These are phyloP conservation scores for Sterrhoptilus dennistouni DNA, from an alignment of 2,113 vertebrate species.

Conservation along the genomic window DNA sequence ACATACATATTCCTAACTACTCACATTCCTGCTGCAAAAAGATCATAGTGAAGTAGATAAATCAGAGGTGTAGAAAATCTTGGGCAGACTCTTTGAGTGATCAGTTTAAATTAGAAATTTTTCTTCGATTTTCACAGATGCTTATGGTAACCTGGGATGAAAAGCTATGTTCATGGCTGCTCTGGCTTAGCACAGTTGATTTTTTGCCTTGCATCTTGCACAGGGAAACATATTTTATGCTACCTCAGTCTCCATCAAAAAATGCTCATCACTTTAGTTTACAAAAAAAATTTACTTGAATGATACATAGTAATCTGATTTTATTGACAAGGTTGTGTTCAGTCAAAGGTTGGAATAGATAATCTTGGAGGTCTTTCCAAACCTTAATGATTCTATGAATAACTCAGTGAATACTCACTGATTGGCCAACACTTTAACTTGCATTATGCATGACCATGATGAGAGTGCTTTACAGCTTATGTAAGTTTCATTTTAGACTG, in stretches of 20 bases:
- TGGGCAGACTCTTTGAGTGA: neutral
- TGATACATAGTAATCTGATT: neutral
- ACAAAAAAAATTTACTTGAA: neutral
- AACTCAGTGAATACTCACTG: neutral
- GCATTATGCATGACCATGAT: neutral
- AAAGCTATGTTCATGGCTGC: neutral
- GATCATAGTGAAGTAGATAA: accelerated
- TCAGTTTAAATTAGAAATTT: neutral
- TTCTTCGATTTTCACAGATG: neutral
- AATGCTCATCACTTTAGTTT: neutral
- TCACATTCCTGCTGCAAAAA: neutral
- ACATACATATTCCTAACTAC: neutral
- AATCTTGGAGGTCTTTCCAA: neutral
- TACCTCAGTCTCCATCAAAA: neutral
- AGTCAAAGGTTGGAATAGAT: neutral
- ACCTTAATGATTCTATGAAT: neutral
- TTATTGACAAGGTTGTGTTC: neutral
- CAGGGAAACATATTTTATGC: neutral
- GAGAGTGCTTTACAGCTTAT: neutral
- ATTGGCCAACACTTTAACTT: neutral
- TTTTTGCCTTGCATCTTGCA: neutral
- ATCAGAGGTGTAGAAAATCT: neutral
- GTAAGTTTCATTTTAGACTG: neutral
- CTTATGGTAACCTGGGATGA: accelerated
- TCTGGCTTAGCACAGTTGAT: accelerated